Conservation (phyloP, 2,888 invertebrate genomes). For the Petrolisthes cinctipes region DNA sequence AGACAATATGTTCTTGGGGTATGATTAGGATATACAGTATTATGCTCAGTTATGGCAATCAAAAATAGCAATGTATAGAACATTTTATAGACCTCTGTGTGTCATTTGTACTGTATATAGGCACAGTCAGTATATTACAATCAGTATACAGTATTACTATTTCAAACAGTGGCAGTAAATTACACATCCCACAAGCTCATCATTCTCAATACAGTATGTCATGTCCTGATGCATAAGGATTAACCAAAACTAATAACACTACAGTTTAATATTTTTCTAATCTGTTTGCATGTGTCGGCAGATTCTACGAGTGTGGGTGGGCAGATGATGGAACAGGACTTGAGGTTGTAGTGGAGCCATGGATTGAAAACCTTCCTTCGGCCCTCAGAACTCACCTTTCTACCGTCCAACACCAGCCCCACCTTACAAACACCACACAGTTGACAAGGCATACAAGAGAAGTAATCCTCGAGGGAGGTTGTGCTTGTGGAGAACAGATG, state of each 20-base stretch:
- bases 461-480: neutral
- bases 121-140: no score
- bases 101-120: no score
- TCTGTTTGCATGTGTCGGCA: slow-evolving; percentile 20
- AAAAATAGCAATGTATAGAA: no score
- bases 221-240: no score
- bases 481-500: neutral
- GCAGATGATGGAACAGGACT: slow-evolving; percentile 73
- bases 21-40: no score
- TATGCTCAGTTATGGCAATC: no score
- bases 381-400: slow-evolving; percentile 68
- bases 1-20: no score
- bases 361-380: slow-evolving; percentile 72
- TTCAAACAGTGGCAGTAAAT: no score
- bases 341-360: slow-evolving; percentile 73
- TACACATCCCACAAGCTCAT: no score
- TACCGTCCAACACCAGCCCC: neutral
- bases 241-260: neutral
- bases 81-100: no score
- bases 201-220: no score
- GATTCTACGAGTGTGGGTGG: slow-evolving; percentile 71
- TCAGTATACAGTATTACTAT: no score
- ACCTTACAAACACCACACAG: neutral
- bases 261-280: neutral
- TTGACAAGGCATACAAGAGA: neutral